These are phyloP conservation scores for Drosophila peninsularis DNA, from an alignment of 2,888 invertebrate species.

Conservation along the genomic window DNA sequence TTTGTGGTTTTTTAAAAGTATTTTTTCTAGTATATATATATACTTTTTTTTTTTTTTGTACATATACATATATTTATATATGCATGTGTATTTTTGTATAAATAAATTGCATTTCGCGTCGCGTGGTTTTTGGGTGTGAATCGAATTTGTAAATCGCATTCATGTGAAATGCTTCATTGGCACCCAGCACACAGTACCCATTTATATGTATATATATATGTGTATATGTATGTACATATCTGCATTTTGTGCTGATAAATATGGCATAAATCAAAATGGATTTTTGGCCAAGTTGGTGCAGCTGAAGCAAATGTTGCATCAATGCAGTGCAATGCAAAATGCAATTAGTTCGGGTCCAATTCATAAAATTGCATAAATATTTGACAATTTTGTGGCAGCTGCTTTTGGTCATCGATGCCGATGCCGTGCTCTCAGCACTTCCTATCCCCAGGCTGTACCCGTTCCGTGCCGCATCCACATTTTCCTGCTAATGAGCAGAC, in stretches of 20 bases:
- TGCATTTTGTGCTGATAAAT: conserved; percentile 52
- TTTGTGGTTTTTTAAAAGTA: conserved; percentile 26
- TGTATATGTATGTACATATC: background rate
- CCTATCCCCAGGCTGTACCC: background rate
- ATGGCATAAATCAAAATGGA: conserved; percentile 66
- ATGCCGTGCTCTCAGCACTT: background rate
- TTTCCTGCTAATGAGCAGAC: conserved; percentile 28
- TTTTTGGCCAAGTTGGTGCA: conserved; percentile 43
- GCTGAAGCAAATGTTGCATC: conserved; percentile 57
- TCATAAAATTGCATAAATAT: conserved; percentile 58
- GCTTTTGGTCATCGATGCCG: conserved; percentile 34
- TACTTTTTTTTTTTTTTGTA: no score
- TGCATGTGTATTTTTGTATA: background rate
- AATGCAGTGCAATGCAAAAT: conserved; percentile 48
- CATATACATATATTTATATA: conserved; percentile 22
- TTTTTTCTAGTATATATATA: background rate
- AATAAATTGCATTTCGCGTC: conserved; percentile 37
- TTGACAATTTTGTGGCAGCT: conserved; percentile 67
- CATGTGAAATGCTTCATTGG: conserved; percentile 54
- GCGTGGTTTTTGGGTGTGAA: conserved; percentile 40
- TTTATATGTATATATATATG: background rate
- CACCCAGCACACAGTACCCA: conserved; percentile 5
- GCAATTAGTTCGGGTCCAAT: conserved; percentile 81
- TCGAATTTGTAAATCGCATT: conserved; percentile 41
- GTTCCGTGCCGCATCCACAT: background rate